Base-by-base conservation (phyloP, 2,888 invertebrate species). In the Laspeyria flexula region DNA sequence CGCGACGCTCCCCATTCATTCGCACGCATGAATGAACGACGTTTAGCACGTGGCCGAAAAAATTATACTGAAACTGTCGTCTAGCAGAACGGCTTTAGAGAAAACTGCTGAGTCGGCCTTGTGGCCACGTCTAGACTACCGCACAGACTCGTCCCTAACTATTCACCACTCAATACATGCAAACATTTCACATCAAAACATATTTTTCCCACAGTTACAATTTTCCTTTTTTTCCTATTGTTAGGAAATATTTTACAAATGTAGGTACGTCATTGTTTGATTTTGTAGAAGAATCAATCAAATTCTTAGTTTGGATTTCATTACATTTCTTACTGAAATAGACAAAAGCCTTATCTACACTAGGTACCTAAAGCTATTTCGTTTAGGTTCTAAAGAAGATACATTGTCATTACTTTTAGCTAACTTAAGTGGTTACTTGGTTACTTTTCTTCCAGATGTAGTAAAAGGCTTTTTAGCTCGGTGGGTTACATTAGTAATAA, bases 21-120 rank as follows among this genome's bases (percentile, higher is more conserved):
- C 83, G 69, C 72, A 77, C 80, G 77, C 84, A 85, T 90, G 86
- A 91, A 90, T 91, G 90, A 86, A 83, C 78, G 77, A 81, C 65
- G 73, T 60, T 70, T 61, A 80, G 74, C 86, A 83, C 86, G 87
- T 86, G 87, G 75, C 73, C 79, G 74, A 85, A 87, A 88, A 83
- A 75, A 43, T 6, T 56, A 29, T 40, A 69, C 85, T 85, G 83
- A 85, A 86, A 81, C 77, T 71, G 62, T 69, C 62, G 71, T 63
- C 66, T 71, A 73, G 35, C 25, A 45, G 45, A 44, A 55, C 43
- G 51, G 34, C 45, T 53, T 51, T 52, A 41, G 34, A 43, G 57
- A 60, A 70, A 62, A 72, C 39, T 56, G 34, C 47, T 51, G 40
- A 55, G 41, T 43, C 51, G 55, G 54, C 62, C 59, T 56, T 51